These are phyloP conservation scores for Hydractinia echinata DNA, from an alignment of 30 jellyfish, hydroid and myxozoan genomes.

Conservation along the genomic window DNA sequence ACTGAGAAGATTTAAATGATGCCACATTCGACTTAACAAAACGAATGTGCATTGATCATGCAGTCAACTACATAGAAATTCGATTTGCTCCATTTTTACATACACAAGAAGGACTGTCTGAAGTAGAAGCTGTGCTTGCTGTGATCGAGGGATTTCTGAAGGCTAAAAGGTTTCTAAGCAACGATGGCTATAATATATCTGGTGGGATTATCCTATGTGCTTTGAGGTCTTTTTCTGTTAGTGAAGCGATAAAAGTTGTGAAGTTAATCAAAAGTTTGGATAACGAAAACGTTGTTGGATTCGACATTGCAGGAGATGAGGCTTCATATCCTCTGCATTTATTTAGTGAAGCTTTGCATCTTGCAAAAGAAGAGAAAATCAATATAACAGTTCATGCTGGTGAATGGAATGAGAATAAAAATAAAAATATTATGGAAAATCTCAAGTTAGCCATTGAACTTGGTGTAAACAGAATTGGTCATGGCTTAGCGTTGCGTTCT, in stretches of 20 bases:
- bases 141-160: neutral
- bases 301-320: conserved; percentile 33
- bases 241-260: neutral
- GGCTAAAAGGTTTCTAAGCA: neutral
- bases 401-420: conserved; percentile 5
- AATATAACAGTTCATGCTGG: conserved; percentile 23
- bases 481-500: conserved; percentile 18
- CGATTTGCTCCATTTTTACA: conserved; percentile 23
- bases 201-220: conserved; percentile 26
- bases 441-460: neutral
- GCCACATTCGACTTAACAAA: conserved; percentile 5
- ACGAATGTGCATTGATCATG: neutral
- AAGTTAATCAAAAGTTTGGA: neutral
- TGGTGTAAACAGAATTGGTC: conserved; percentile 24
- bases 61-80: conserved; percentile 20
- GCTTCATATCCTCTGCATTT: conserved; percentile 2
- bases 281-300: neutral
- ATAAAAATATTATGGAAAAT: neutral
- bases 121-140: conserved; percentile 3
- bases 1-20: conserved; percentile 2
- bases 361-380: neutral
- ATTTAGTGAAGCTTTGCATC: conserved; percentile 19
- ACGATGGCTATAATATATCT: neutral
- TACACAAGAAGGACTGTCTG: conserved; percentile 15
- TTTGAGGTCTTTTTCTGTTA: conserved; percentile 16